phyloP scores from a whole-genome alignment of 2,888 invertebrate species.

The Epsilonema sp. region DNA sequence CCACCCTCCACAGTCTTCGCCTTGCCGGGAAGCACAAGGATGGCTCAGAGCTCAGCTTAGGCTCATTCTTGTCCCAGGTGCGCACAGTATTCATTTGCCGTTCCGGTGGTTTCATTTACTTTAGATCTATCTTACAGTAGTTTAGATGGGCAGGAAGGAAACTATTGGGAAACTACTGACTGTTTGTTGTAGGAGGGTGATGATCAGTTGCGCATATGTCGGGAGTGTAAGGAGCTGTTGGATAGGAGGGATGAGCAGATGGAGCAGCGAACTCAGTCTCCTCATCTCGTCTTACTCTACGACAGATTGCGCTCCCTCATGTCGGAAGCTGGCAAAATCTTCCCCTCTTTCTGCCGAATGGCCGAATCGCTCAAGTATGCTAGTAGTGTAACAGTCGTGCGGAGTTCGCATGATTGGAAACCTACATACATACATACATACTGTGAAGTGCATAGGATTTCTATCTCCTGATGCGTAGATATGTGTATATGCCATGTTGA shows the following conservation, averaged over 20 bases:
- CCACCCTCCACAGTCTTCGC: conserved; percentile 5
- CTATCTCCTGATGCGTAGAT: too few relatives aligned
- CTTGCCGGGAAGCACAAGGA: too few relatives aligned
- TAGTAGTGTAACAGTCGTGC: too few relatives aligned
- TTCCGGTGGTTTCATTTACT: too few relatives aligned
- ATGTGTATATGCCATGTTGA: too few relatives aligned
- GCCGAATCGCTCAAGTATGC: conserved; percentile 40
- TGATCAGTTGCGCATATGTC: conserved; percentile 33
- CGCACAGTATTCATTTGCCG: too few relatives aligned
- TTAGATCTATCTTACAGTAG: too few relatives aligned
- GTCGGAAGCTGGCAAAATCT: conserved; percentile 45
- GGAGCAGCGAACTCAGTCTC: conserved; percentile 57
- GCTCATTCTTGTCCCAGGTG: conserved; percentile 32
- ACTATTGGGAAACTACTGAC: too few relatives aligned
- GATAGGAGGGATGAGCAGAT: conserved; percentile 57
- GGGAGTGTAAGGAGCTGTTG: conserved; percentile 41
- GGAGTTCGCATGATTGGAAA: too few relatives aligned
- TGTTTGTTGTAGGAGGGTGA: conserved; percentile 42
- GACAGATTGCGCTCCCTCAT: conserved; percentile 55
- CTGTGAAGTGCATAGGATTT: too few relatives aligned
- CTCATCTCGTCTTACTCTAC: conserved; percentile 58
- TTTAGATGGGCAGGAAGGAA: too few relatives aligned
- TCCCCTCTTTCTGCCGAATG: conserved; percentile 42
- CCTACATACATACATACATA: too few relatives aligned
- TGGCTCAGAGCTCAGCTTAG: conserved; percentile 39